Evolutionary conservation across 1,140 invertebrate species (phyloP).

Genomic region (Drosophila repletoides): DNA sequence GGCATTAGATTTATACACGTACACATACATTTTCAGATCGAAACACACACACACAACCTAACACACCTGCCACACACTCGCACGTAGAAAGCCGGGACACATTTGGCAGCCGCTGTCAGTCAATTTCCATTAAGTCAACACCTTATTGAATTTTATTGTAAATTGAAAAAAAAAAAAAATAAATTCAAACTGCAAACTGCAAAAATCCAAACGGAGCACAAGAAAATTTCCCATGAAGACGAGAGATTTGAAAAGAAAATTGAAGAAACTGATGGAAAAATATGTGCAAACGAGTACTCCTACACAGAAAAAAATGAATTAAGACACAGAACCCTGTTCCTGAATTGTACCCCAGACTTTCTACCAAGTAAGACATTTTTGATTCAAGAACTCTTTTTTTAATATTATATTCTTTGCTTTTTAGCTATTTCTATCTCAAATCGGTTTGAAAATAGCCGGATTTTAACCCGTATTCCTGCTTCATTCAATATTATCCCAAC

Average conservation of each 20-base stretch:
- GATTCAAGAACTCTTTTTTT: too few species aligned
- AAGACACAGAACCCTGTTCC: too few species aligned
- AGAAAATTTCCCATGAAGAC: slow-evolving; percentile 19
- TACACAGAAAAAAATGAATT: not conserved
- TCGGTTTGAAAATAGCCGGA: too few species aligned
- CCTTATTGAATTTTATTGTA: slow-evolving; percentile 79
- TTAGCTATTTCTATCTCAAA: too few species aligned
- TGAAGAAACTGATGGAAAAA: slow-evolving; percentile 11
- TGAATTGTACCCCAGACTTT: too few species aligned
- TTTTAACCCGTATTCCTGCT: too few species aligned
- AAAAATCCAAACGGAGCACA: slow-evolving; percentile 31
- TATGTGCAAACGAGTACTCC: not conserved
- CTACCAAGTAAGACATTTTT: too few species aligned
- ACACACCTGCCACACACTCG: slow-evolving; percentile 7
- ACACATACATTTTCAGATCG: slow-evolving; percentile 9
- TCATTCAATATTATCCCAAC: too few species aligned
- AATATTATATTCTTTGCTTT: too few species aligned
- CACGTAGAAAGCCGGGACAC: slow-evolving; percentile 38
- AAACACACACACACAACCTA: slow-evolving; percentile 5
- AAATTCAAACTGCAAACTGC: slow-evolving; percentile 46
- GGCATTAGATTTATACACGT: slow-evolving; percentile 49
- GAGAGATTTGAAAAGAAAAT: slow-evolving; percentile 54
- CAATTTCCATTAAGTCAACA: slow-evolving; percentile 77
- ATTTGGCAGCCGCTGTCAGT: slow-evolving; percentile 73
- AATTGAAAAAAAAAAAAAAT: slow-evolving; percentile 63